Evolutionary conservation across 2,113 vertebrate genomes (phyloP).

Genomic region (Heptranchias perlo): DNA sequence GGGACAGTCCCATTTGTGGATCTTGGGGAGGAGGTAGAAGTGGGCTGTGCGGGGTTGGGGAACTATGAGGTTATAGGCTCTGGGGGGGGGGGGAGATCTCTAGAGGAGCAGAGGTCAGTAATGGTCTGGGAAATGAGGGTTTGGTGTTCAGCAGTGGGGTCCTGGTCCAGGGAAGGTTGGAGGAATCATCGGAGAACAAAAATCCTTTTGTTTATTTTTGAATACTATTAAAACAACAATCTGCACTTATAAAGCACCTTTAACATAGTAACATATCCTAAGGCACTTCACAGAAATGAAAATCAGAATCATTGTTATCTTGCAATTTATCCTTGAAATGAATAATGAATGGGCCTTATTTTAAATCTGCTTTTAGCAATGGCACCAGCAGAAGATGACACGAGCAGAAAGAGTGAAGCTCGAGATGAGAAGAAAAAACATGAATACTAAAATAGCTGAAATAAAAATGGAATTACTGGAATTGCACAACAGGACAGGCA

Average conservation of each 20-base stretch:
- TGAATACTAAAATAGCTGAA: neutral
- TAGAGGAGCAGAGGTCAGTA: too few species aligned
- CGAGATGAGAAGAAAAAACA: neutral
- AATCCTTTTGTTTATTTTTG: too few species aligned
- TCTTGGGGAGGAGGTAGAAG: too few species aligned
- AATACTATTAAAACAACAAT: neutral
- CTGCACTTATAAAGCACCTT: neutral
- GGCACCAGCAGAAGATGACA: neutral
- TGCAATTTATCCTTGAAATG: neutral
- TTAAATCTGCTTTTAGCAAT: neutral
- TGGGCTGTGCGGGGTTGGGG: too few species aligned
- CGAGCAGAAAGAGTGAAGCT: neutral
- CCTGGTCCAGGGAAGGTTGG: too few species aligned
- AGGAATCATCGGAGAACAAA: too few species aligned
- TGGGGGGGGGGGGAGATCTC: too few species aligned
- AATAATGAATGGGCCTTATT: neutral
- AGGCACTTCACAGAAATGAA: neutral
- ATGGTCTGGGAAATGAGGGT: too few species aligned
- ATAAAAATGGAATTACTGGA: neutral
- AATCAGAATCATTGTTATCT: neutral
- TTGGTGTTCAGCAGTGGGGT: too few species aligned
- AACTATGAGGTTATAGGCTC: too few species aligned
- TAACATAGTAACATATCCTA: neutral
- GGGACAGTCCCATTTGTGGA: too few species aligned
- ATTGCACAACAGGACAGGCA: neutral